These are phyloP conservation scores for Gastracanthus pulcherrimus DNA, from an alignment of 2,888 invertebrate species.

Conservation along the genomic window DNA sequence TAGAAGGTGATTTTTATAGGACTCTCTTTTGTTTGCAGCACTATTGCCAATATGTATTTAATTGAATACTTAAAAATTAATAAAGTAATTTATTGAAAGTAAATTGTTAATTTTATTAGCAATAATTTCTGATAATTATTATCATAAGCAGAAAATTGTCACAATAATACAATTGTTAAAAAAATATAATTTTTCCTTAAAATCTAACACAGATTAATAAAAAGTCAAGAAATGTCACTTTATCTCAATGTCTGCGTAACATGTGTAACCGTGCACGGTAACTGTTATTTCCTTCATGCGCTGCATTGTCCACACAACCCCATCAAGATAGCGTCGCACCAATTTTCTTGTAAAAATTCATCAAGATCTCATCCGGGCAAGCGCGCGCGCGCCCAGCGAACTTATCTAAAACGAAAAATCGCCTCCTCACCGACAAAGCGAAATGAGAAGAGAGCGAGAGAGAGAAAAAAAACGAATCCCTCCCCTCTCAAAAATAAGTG, in stretches of 20 bases:
- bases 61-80: background rate
- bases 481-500: background rate
- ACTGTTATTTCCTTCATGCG: background rate
- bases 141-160: too few relatives aligned
- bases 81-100: background rate
- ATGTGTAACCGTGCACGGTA: background rate
- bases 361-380: conserved; percentile 29
- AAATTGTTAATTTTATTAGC: too few relatives aligned
- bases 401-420: conserved; percentile 22
- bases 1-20: too few relatives aligned
- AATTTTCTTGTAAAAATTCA: conserved; percentile 16
- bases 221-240: background rate
- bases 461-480: background rate
- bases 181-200: too few relatives aligned
- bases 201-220: too few relatives aligned
- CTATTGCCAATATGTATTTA: background rate
- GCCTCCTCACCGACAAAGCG: background rate
- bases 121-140: too few relatives aligned
- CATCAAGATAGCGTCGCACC: background rate
- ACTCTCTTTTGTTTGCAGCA: too few relatives aligned
- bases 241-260: background rate
- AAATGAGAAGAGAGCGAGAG: background rate
- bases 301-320: background rate
- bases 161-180: too few relatives aligned
- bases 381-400: background rate